Conservation (phyloP, 53 echinoderm and acorn worm species). For the Mesocentrotus franciscanus region DNA sequence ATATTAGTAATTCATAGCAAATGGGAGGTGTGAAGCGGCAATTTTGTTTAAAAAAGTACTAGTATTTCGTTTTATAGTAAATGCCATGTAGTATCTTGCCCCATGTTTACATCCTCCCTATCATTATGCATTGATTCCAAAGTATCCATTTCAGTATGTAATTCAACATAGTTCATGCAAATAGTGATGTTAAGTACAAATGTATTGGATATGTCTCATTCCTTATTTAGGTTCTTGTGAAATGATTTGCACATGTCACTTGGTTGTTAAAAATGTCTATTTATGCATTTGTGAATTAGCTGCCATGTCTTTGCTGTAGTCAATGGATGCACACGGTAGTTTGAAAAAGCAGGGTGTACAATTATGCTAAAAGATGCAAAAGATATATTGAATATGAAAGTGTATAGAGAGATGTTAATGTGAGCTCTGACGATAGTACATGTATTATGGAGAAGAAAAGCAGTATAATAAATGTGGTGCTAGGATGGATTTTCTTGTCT, state of each 20-base stretch:
- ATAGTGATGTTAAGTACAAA: background rate
- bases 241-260: background rate
- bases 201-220: background rate
- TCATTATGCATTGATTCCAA: background rate
- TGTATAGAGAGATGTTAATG: background rate
- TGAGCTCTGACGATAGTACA: background rate
- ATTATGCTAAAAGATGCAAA: background rate
- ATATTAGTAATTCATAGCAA: background rate
- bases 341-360: background rate
- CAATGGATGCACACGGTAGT: conserved; percentile 7
- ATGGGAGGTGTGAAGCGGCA: background rate
- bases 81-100: background rate
- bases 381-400: background rate
- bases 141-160: background rate
- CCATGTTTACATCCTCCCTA: background rate
- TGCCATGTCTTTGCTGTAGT: conserved; percentile 19
- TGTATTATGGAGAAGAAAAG: background rate
- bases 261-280: background rate
- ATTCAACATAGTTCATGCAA: background rate
- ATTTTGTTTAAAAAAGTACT: background rate
- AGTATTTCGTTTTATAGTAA: background rate
- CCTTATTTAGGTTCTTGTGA: background rate
- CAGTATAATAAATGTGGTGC: conserved; percentile 42
- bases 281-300: background rate
- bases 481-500: background rate